These are phyloP conservation scores for Gasterosteus aculeatus DNA, from an alignment of 2,113 vertebrate genomes.

Conservation along the genomic window DNA sequence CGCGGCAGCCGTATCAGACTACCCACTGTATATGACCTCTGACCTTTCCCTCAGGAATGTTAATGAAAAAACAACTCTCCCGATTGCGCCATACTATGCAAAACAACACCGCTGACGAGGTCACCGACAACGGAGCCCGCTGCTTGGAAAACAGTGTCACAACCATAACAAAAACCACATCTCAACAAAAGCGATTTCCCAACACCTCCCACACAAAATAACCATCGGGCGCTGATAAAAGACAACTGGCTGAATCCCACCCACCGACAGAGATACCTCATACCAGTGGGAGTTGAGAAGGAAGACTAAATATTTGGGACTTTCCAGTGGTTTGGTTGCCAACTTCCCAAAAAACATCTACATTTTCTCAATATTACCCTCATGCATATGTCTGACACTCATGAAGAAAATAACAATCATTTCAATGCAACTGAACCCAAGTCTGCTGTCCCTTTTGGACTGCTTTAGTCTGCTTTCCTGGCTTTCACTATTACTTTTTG, in stretches of 20 bases:
- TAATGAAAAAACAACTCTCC: not conserved
- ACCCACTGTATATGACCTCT: conserved; percentile 3
- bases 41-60: not conserved
- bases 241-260: conserved; percentile 31
- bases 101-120: conserved; percentile 11
- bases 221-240: conserved; percentile 19
- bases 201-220: conserved; percentile 33
- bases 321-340: conserved; percentile 52
- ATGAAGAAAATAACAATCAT: not conserved
- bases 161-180: conserved; percentile 5
- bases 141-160: conserved; percentile 4
- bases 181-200: conserved; percentile 29
- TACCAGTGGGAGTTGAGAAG: conserved; percentile 44
- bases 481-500: not conserved
- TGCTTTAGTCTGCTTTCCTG: not conserved
- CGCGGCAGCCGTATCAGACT: not conserved
- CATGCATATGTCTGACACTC: not conserved
- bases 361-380: conserved; percentile 35
- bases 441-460: not conserved
- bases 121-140: conserved; percentile 13
- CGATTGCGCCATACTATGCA: not conserved
- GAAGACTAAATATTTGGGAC: conserved; percentile 42
- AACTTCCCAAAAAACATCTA: not conserved
- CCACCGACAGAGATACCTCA: conserved; percentile 31
- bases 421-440: not conserved